Conservation (phyloP, 2,797 vertebrate genomes). For the Thamnophis elegans region DNA sequence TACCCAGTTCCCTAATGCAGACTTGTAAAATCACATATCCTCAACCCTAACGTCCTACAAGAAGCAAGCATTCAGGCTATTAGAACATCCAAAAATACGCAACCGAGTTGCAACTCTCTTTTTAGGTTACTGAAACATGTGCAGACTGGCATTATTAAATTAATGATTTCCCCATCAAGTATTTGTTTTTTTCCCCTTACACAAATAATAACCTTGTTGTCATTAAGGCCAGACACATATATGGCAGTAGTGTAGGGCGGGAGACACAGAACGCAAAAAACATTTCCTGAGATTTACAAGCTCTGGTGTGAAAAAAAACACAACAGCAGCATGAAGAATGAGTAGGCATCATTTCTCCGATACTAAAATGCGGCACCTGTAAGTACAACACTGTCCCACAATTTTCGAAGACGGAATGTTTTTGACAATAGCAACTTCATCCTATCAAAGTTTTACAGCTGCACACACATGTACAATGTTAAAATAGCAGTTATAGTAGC, state of each 20-base stretch:
- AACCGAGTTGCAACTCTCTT: slow-evolving; percentile 38
- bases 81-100: slow-evolving; percentile 47
- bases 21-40: slow-evolving; percentile 66
- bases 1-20: slow-evolving; percentile 57
- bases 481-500: background rate
- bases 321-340: slow-evolving; percentile 60
- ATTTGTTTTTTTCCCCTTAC: slow-evolving; percentile 10
- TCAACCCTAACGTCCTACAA: slow-evolving; percentile 35
- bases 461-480: slow-evolving; percentile 37
- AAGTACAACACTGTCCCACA: slow-evolving; percentile 51
- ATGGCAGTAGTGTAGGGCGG: background rate
- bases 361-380: slow-evolving; percentile 57
- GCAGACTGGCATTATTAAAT: slow-evolving; percentile 42
- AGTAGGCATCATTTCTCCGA: slow-evolving; percentile 60
- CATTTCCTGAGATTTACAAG: slow-evolving; percentile 56
- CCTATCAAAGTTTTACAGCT: slow-evolving; percentile 17
- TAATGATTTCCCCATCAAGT: slow-evolving; percentile 43
- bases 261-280: background rate
- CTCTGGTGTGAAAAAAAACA: slow-evolving; percentile 54
- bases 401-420: slow-evolving; percentile 42
- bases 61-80: slow-evolving; percentile 59
- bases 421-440: slow-evolving; percentile 44
- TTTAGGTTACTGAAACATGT: slow-evolving; percentile 51
- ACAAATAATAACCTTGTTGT: slow-evolving; percentile 52
- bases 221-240: slow-evolving; percentile 45